Evolutionary conservation across 2,888 invertebrate species (phyloP), one percentile per base, ranked within the genome.

Genomic region (Barypeithes pellucidus): DNA sequence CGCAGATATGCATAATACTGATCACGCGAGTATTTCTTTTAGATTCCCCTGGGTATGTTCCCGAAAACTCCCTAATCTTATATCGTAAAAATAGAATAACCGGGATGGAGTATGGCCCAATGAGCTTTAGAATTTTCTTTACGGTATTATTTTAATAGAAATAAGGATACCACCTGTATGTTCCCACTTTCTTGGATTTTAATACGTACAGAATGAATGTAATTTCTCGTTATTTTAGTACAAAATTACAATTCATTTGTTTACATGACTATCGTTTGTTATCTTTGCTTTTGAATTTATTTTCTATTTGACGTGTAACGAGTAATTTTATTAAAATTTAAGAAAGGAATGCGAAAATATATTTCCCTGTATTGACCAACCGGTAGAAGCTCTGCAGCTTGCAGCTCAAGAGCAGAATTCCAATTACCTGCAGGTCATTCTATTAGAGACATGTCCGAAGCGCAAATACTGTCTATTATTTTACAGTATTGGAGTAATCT

Each of bases 1-100:
- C 75, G 74, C 77, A 82, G 84, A 84, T 84, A 84, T 84, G 84
- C 83, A 84, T 82, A 83, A 82, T 82, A 83, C 82, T 82, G 82
- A 82, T 82, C 81, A 82, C 81, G 83, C 78, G 81, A 83, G 83
- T 81, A 81, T 82, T 81, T 78, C 73, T 73, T 69, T 71, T 80
- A 78, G 77, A 80, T 79, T 81, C 83, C 78, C 82, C 52, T 63
- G 82, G 82, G 83, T 81, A 76, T 76, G 68, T 75, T 63, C 14
- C 39, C 16, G 36, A 65, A 54, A 69, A 80, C 79, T 81, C 80
- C 81, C 82, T 83, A 83, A 83, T 83, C 83, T 83, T 79, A 80
- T 81, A 76, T 83, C 83, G 82, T 84, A 84, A 82, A 84, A 83
- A 83, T 82, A 82, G 82, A 83, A 83, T 83, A 83, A 81, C 75